Conservation (phyloP, 1,140 invertebrate species). For the Plodia interpunctella region DNA sequence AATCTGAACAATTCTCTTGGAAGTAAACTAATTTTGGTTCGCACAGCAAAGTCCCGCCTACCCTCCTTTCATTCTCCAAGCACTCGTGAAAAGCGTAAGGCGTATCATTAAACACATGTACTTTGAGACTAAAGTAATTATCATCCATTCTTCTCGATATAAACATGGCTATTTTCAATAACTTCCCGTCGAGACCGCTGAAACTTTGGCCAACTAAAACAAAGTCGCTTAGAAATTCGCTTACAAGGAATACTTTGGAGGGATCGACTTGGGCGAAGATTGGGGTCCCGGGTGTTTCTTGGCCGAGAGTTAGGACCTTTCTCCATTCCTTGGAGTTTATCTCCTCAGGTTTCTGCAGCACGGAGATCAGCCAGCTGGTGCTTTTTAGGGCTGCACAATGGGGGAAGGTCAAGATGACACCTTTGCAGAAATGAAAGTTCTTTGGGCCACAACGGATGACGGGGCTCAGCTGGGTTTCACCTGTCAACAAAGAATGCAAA, state of each 20-base stretch:
- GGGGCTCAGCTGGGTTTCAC: conserved; percentile 90
- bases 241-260: conserved; percentile 91
- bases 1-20: conserved; percentile 90
- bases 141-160: conserved; percentile 83
- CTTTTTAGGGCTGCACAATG: conserved; percentile 88
- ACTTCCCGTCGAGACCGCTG: conserved; percentile 82
- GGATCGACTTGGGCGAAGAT: conserved; percentile 94
- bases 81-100: conserved; percentile 91
- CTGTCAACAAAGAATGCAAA: conserved; percentile 30
- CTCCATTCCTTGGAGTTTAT: conserved; percentile 80
- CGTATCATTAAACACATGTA: conserved; percentile 94
- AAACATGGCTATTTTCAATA: conserved; percentile 90
- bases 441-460: conserved; percentile 91
- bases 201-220: conserved; percentile 89
- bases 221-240: conserved; percentile 91
- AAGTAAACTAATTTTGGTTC: conserved; percentile 92
- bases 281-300: conserved; percentile 96
- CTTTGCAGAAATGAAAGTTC: conserved; percentile 88
- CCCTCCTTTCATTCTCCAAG: conserved; percentile 85
- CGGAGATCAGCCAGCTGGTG: conserved; percentile 88
- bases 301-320: conserved; percentile 91
- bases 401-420: conserved; percentile 92
- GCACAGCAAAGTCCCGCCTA: conserved; percentile 90
- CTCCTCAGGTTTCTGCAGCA: conserved; percentile 82
- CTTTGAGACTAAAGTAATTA: conserved; percentile 50